Percentiles rank a stretch among this genome's conserved stretches.
phyloP scores from a whole-genome alignment of 2,113 vertebrate genomes.

The Struthio camelus region DNA sequence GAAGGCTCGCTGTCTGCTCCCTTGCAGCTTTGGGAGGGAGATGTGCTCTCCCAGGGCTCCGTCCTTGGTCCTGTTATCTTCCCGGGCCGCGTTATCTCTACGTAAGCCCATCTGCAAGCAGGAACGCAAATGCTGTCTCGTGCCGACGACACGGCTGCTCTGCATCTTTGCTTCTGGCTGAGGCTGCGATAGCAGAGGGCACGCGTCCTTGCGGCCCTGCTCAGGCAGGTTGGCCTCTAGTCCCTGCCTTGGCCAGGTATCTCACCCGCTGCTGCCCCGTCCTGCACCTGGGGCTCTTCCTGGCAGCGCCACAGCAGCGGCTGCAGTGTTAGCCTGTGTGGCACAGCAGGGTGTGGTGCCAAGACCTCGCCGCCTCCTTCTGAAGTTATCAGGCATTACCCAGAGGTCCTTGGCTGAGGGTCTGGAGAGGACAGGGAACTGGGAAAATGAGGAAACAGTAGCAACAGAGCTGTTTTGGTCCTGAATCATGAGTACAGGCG shows the following conservation, averaged over 20 bases:
- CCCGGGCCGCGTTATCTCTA: background rate
- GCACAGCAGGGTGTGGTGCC: rapidly evolving
- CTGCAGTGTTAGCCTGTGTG: background rate
- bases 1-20: rapidly evolving
- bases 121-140: background rate
- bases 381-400: rapidly evolving
- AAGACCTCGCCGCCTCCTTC: background rate
- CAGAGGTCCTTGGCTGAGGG: background rate
- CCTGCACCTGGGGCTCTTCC: background rate
- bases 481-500: background rate
- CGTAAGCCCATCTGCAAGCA: background rate
- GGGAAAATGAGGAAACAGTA: background rate
- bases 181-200: background rate
- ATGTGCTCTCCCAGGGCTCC: background rate
- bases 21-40: background rate
- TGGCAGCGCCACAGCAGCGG: rapidly evolving
- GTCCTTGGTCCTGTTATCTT: constrained; percentile 42
- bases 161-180: background rate
- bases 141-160: rapidly evolving
- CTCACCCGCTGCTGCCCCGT: background rate
- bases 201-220: background rate
- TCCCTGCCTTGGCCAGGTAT: rapidly evolving
- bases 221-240: rapidly evolving
- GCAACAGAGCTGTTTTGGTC: background rate
- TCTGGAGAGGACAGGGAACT: background rate